Evolutionary conservation across 2,113 vertebrate genomes (phyloP).

Genomic region (Menidia beryllina): DNA sequence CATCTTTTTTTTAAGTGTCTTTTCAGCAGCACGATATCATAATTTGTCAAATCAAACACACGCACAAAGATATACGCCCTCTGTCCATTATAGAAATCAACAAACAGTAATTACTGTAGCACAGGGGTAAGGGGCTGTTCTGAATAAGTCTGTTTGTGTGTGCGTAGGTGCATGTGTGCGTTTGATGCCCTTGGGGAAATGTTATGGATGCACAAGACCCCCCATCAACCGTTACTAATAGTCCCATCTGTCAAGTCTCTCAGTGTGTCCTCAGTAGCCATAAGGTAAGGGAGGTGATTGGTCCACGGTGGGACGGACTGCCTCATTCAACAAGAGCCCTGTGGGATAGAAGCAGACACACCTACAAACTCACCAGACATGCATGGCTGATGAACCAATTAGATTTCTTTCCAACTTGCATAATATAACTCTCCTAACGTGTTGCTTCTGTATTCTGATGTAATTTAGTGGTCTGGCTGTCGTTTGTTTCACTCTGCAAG

Average conservation of each 20-base stretch:
- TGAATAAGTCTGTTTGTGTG: background rate
- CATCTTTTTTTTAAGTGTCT: constrained; percentile 1
- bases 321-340: constrained; percentile 32
- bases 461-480: background rate
- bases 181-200: constrained; percentile 40
- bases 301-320: constrained; percentile 47
- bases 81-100: constrained; percentile 44
- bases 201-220: constrained; percentile 39
- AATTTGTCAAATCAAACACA: constrained; percentile 20
- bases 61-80: constrained; percentile 42
- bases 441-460: background rate
- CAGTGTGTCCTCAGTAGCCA: constrained; percentile 28
- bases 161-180: background rate
- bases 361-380: background rate
- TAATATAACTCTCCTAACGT: background rate
- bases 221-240: constrained; percentile 35
- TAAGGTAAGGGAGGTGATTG: constrained; percentile 47
- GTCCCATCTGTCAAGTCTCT: constrained; percentile 59
- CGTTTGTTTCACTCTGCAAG: background rate
- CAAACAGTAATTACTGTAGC: constrained; percentile 64
- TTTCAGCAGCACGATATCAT: constrained; percentile 3
- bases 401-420: background rate
- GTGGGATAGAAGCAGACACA: constrained; percentile 11
- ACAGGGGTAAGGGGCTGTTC: constrained; percentile 36
- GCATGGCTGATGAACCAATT: background rate